Evolutionary conservation across 2,797 vertebrate genomes (phyloP), one percentile per base, ranked within the genome.

Genomic region (Siniperca obscura): DNA sequence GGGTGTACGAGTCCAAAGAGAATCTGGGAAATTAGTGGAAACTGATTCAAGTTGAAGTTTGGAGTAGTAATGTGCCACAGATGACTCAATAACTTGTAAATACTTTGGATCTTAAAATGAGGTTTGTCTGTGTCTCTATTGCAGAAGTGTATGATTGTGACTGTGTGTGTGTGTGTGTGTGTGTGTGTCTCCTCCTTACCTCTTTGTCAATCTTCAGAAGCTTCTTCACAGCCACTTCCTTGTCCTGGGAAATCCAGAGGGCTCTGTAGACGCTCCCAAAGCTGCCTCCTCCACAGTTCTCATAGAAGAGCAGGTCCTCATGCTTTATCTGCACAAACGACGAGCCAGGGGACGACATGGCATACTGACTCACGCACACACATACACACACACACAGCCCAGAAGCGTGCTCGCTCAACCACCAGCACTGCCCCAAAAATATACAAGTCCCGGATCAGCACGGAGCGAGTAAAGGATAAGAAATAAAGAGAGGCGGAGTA

Each of bases 281-380:
- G 95, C 98, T 99, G 78, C 98, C 98, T 71, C 98, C 98, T 36
- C 98, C 98, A 56, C 98, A 99, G 96, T 98, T 99, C 95, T 99
- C 98, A 90, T 97, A 96, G 95, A 98, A 99, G 93, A 97, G 96
- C 95, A 99, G 95, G 95, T 99, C 98, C 93, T 98, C 97, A 90
- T 98, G 98, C 90, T 95, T 97, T 95, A 99, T 99, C 95, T 98
- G 97, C 94, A 99, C 98, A 97, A 99, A 99, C 95, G 98, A 98
- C 95, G 97, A 94, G 88, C 97, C 95, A 91, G 96, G 95, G 96
- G 98, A 98, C 98, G 96, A 97, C 98, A 99, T 99, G 95, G 96
- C 98, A 99, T 99, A 98, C 97, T 98, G 97, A 96, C 93, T 89
- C 89, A 85, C 87, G 1, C 82, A 64, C 90, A 70, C 66, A 55